Base-by-base conservation (phyloP, 2,888 invertebrate genomes). In the Acrocera orbiculus region DNA sequence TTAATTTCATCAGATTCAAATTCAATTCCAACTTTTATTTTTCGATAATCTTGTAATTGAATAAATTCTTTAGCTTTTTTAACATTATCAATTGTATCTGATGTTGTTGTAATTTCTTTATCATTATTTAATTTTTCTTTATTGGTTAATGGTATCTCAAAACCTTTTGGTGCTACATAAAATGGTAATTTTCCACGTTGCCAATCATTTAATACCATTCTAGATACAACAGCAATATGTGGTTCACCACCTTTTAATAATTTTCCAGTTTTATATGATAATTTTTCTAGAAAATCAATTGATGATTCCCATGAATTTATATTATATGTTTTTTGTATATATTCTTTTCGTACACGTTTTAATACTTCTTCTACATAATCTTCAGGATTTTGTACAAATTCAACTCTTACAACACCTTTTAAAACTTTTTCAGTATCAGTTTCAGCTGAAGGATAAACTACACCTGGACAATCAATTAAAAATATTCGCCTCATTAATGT, bases 141-240 rank as follows among this genome's bases (percentile, higher is more conserved):
- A 40, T 65, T 64, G n/a, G 66, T 57, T 42, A 73, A 58, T 3
- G 82, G 78, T 30, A 68, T 60, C 57, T 79, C 81, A 61, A 72
- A 83, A 3, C 80, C 82, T 45, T 81, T 78, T 11, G 95, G 95
- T 28, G 76, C 68, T 4, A 87, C 77, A 64, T 87, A 98, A 60
- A 85, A 96, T 1, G 96, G 95, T 34, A 98, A 62, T 60, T 90
- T 92, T 5, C 98, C 98, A 49, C 98, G 70, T 62, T 98, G 96
- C 83, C 92, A 98, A 59, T 98, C 98, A 64, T 98, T 98, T 3
- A 98, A 67, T 8, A 99, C 75, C 83, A 93, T 93, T 56, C 82
- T 79, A 1, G 98, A 80, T 2, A 82, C 81, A 39, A 81, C 81
- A 30, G 70, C 63, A 14, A 92, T 64, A 62, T 98, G 93, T 8